Evolutionary conservation across 2,888 invertebrate species (phyloP).

Genomic region (Synergus itoensis): DNA sequence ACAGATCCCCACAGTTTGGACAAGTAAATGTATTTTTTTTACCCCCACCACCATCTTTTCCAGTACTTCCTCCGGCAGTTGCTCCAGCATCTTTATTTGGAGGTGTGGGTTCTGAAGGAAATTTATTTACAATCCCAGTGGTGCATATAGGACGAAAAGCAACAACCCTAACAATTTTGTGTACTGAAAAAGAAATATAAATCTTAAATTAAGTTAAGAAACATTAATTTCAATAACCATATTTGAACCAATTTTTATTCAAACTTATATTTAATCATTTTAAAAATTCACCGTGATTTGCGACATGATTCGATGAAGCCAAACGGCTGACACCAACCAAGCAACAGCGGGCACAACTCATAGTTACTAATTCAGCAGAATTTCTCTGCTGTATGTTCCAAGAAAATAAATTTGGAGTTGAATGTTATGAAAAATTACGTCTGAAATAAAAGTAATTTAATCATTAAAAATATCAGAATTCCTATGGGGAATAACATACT

Average conservation of each 20-base stretch:
- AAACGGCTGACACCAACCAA: conserved; percentile 73
- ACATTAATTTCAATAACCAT: neutral
- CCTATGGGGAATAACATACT: neutral
- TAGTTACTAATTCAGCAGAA: conserved; percentile 54
- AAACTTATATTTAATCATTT: no score
- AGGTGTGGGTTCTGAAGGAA: conserved; percentile 71
- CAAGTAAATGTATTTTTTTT: conserved; percentile 91
- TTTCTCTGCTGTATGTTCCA: conserved; percentile 8
- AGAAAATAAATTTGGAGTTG: conserved; percentile 36
- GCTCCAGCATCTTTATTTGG: conserved; percentile 66
- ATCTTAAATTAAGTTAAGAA: neutral
- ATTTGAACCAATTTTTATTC: neutral
- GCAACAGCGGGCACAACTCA: conserved; percentile 76
- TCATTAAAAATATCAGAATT: conserved; percentile 5
- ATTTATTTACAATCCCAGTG: conserved; percentile 67
- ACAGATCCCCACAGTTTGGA: conserved; percentile 98
- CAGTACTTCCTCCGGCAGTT: conserved; percentile 53
- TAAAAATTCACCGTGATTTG: conserved; percentile 70
- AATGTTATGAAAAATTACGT: conserved; percentile 32
- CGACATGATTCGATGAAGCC: conserved; percentile 72
- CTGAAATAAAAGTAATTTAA: conserved; percentile 32
- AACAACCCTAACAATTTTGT: conserved; percentile 73
- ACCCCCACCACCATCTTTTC: conserved; percentile 77
- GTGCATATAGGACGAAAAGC: conserved; percentile 69
- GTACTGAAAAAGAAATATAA: conserved; percentile 61